Base-by-base conservation (phyloP, 2,888 invertebrate genomes). In the Plebejus melissa region DNA sequence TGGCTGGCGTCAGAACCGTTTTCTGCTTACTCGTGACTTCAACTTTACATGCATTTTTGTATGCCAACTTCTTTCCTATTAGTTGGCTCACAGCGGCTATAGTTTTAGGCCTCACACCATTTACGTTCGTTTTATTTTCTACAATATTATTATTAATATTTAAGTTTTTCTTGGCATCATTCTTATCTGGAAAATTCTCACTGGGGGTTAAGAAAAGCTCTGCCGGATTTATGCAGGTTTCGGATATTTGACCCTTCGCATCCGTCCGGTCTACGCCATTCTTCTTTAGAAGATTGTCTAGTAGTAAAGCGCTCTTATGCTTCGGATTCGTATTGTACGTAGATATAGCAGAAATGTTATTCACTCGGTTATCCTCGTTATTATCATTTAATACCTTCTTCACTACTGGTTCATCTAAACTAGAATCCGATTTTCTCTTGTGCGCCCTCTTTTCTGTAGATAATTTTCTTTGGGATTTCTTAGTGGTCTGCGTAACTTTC, bases 201-300 rank as follows among this genome's bases (percentile, higher is more conserved):
- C 82, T 90, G 1, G 89, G 86, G 74, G 88, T 81, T 81, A 94
- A 84, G 84, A 94, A 91, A 82, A 94, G 82, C 85, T 94, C 87
- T 75, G 93, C 90, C 78, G 93, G 92, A 80, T 93, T 87, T 77
- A 88, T 79, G 82, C 92, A 84, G 81, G 85, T 85, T 82, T 94
- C 87, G 79, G 92, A 82, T 79, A 89, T 79, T 83, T 88, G 84
- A 78, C 86, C 83, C 83, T 90, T 87, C 79, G 91, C 83, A 65
- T 89, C 91, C 9, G 86, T 83, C 81, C 94, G 88, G 77, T 95
- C 95, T 69, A 95, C 90, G 82, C 94, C 94, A 82, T 94, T 95
- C 85, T 94, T 94, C 78, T 94, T 90, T 78, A 95, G 87, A 71
- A 95, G 87, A 82, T 93, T 94, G 80, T 95, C 94, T n/a, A 95